Evolutionary conservation across 2,113 vertebrate species (phyloP).

Genomic region (Macquaria australasica): DNA sequence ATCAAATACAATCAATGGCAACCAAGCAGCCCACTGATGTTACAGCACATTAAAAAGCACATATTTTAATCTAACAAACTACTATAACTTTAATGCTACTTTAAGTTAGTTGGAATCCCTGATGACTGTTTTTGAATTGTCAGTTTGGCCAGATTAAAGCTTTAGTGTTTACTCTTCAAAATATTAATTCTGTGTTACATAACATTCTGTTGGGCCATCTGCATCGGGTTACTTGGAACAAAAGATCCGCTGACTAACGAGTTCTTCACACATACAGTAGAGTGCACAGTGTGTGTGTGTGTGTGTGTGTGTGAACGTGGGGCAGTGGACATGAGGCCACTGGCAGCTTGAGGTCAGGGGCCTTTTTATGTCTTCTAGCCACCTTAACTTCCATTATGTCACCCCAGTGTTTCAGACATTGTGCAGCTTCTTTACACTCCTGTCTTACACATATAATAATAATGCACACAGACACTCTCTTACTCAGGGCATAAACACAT

Average conservation of each 20-base stretch:
- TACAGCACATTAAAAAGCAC: neutral
- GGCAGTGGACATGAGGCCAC: slow-evolving; percentile 4
- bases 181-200: slow-evolving; percentile 44
- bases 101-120: neutral
- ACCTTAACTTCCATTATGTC: slow-evolving; percentile 41
- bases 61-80: neutral
- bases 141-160: slow-evolving; percentile 26
- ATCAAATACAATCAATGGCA: neutral
- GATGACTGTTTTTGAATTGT: neutral
- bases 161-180: slow-evolving; percentile 1
- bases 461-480: no score
- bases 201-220: slow-evolving; percentile 64
- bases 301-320: neutral
- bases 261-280: slow-evolving; percentile 24
- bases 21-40: neutral
- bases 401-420: neutral
- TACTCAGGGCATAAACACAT: neutral
- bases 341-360: slow-evolving; percentile 53
- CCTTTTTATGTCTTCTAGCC: slow-evolving; percentile 9
- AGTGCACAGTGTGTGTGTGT: neutral
- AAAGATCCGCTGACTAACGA: slow-evolving; percentile 68
- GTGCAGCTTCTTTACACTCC: neutral
- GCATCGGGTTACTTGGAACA: slow-evolving; percentile 42
- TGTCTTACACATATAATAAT: neutral
- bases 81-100: neutral